Evolutionary conservation across 2,113 vertebrate species (phyloP).

Genomic region (Tretioscincus oriximinensis): DNA sequence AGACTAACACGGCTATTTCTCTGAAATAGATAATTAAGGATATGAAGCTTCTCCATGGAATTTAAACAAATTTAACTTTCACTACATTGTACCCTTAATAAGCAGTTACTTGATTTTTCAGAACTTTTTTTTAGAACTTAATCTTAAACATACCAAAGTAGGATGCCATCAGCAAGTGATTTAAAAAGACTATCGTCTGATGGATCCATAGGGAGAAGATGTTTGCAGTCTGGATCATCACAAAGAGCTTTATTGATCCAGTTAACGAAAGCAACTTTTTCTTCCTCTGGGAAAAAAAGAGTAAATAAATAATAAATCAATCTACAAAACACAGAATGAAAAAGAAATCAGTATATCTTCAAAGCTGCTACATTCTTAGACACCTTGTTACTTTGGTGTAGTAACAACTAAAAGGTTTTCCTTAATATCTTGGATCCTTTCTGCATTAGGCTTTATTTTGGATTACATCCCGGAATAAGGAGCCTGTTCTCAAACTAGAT

Average conservation of each 20-base stretch:
- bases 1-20: no score
- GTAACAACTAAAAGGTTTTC: background rate
- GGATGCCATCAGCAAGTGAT: constrained; percentile 90
- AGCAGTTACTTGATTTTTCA: background rate
- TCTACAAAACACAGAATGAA: background rate
- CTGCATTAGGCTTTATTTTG: background rate
- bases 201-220: constrained; percentile 91
- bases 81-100: background rate
- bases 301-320: background rate
- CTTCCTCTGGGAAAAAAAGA: constrained; percentile 83
- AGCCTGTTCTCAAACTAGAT: no score
- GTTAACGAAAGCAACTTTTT: constrained; percentile 96
- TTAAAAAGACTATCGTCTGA: constrained; percentile 85
- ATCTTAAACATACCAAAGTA: constrained; percentile 85
- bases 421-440: background rate
- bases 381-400: background rate
- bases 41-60: background rate
- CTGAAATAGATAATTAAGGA: background rate
- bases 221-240: constrained; percentile 88
- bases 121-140: background rate
- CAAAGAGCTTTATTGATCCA: constrained; percentile 96
- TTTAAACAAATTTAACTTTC: background rate
- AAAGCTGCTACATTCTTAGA: background rate
- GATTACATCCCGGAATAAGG: no score
- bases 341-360: background rate